A percentile compares a stretch with the other conserved stretches of the same genome.
These are phyloP conservation scores for Drosophila bunnanda DNA, from an alignment of 2,888 invertebrate genomes.

Conservation along the genomic window DNA sequence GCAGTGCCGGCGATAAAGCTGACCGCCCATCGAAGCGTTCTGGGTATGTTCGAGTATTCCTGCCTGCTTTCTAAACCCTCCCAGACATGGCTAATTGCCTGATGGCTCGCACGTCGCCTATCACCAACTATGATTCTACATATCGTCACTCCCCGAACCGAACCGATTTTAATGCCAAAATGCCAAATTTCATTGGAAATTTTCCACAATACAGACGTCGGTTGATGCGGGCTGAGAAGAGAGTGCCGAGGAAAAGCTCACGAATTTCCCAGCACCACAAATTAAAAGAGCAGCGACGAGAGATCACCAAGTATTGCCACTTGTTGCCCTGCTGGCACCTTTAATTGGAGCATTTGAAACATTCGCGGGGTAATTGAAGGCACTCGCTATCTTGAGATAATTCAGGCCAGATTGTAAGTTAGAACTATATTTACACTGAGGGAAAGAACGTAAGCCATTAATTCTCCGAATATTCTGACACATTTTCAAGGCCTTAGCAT, in stretches of 20 bases:
- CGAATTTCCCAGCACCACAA: constrained; percentile 16
- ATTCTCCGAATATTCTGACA: not conserved
- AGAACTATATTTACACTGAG: constrained; percentile 14
- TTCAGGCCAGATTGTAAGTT: constrained; percentile 29
- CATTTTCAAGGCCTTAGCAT: not conserved
- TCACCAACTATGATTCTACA: constrained; percentile 12
- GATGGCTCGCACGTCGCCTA: constrained; percentile 49
- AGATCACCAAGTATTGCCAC: constrained; percentile 32
- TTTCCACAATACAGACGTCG: constrained; percentile 26
- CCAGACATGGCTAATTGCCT: constrained; percentile 55
- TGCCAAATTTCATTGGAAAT: constrained; percentile 33
- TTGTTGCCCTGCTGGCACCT: constrained; percentile 42
- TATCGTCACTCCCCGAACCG: constrained; percentile 7
- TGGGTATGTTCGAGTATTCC: constrained; percentile 19
- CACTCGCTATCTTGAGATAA: constrained; percentile 38
- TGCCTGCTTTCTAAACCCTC: constrained; percentile 25
- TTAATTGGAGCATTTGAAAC: constrained; percentile 41
- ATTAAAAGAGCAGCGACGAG: constrained; percentile 4
- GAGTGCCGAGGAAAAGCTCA: constrained; percentile 1
- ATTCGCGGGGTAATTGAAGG: constrained; percentile 31
- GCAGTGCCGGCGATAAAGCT: constrained; percentile 35
- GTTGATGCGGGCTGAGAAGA: too few relatives aligned
- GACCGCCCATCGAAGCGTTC: constrained; percentile 40
- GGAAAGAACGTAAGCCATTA: not conserved
- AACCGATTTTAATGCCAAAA: constrained; percentile 25